These are phyloP conservation scores for Danio albolineatus DNA, from an alignment of 2,797 vertebrate genomes.

Conservation along the genomic window DNA sequence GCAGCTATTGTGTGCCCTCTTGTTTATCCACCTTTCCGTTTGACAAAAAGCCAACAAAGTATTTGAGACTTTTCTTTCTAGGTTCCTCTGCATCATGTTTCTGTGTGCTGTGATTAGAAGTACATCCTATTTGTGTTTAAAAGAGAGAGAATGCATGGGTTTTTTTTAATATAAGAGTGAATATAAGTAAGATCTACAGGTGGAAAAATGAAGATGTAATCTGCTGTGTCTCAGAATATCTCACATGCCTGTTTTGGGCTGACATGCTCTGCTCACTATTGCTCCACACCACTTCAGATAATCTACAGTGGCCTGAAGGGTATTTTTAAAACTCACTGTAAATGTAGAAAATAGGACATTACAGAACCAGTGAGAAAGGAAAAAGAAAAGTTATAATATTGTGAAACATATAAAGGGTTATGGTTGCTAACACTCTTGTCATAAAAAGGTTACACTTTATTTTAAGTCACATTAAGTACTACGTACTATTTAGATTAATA, in stretches of 20 bases:
- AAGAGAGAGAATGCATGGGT: neutral
- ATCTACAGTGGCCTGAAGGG: neutral
- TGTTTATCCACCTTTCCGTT: neutral
- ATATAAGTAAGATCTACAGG: neutral
- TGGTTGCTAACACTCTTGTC: no score
- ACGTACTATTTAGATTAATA: no score
- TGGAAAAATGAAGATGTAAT: neutral
- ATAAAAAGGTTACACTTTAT: no score
- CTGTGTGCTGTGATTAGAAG: neutral
- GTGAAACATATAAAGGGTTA: no score
- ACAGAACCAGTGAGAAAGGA: no score
- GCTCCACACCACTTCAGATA: conserved; percentile 22
- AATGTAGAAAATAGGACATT: neutral
- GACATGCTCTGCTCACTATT: conserved; percentile 17
- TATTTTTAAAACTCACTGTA: conserved; percentile 18
- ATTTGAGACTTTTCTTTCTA: neutral
- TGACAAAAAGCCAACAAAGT: conserved; percentile 4
- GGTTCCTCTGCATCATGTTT: neutral
- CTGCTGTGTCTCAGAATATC: neutral
- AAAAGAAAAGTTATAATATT: no score
- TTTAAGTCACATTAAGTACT: no score
- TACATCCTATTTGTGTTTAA: neutral
- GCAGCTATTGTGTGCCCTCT: conserved; percentile 7
- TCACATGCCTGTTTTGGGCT: neutral
- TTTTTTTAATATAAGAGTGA: neutral